Evolutionary conservation across 2,797 vertebrate genomes (phyloP).

Genomic region (Cottoperca gobio): DNA sequence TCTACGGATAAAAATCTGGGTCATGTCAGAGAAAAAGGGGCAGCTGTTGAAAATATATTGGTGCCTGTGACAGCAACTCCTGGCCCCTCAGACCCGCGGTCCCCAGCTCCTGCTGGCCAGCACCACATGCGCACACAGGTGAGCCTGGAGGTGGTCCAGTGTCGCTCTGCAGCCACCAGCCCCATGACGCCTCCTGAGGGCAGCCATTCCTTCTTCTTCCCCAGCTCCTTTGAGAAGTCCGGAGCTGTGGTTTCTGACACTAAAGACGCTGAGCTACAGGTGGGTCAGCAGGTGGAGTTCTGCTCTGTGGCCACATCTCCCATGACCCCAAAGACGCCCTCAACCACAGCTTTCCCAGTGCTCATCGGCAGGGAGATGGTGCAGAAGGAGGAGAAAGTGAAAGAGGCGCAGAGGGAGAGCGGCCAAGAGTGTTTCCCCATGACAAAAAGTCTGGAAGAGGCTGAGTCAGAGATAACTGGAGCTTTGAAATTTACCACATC

Average conservation of each 20-base stretch:
- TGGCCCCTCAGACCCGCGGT: constrained; percentile 45
- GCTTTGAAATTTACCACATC: constrained; percentile 36
- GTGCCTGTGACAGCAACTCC: constrained; percentile 50
- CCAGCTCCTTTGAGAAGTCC: constrained; percentile 60
- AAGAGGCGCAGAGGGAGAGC: constrained; percentile 22
- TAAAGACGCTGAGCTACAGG: constrained; percentile 88
- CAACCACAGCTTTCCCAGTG: constrained; percentile 61
- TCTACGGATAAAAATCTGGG: constrained; percentile 5
- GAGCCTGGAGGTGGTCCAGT: constrained; percentile 85
- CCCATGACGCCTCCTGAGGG: constrained; percentile 92
- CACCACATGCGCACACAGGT: constrained; percentile 89
- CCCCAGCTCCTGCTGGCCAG: constrained; percentile 75
- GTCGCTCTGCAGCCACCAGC: constrained; percentile 89
- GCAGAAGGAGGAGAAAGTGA: constrained; percentile 20
- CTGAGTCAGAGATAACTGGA: constrained; percentile 22
- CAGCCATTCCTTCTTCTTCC: constrained; percentile 84
- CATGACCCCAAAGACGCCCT: constrained; percentile 82
- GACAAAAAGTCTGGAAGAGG: constrained; percentile 24
- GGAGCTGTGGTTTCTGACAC: constrained; percentile 61
- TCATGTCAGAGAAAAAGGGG: constrained; percentile 9
- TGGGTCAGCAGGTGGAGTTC: constrained; percentile 87
- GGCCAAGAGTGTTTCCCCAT: constrained; percentile 9
- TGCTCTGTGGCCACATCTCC: constrained; percentile 92
- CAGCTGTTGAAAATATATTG: constrained; percentile 29
- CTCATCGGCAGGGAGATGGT: constrained; percentile 40